Evolutionary conservation across 2,797 vertebrate species (phyloP).

Genomic region (Sebastes flavidus): DNA sequence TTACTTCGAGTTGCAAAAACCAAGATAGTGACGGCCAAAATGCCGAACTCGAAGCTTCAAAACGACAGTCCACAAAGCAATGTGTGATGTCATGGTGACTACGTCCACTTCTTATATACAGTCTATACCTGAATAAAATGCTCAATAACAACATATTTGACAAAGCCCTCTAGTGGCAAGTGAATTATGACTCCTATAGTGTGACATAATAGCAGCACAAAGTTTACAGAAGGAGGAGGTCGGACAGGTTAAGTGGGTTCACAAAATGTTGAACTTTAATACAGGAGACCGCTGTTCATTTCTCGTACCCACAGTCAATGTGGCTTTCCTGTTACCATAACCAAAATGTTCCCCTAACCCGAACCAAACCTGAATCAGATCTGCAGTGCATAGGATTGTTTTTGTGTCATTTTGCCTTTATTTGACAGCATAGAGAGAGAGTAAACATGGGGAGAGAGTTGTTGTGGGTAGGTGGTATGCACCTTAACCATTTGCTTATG

Average conservation of each 20-base stretch:
- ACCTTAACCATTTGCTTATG: background rate
- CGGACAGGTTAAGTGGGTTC: background rate
- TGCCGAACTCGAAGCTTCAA: too few relatives aligned
- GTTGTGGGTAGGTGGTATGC: background rate
- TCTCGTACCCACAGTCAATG: background rate
- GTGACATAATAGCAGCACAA: background rate
- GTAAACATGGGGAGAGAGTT: background rate
- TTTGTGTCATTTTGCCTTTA: background rate
- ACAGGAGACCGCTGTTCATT: background rate
- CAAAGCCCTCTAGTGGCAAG: background rate
- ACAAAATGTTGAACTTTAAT: background rate
- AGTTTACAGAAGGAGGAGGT: background rate
- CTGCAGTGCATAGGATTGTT: background rate
- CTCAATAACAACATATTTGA: background rate
- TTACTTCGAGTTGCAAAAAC: too few relatives aligned
- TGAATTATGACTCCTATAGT: background rate
- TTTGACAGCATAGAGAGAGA: background rate
- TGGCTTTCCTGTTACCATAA: background rate
- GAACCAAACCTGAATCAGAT: background rate
- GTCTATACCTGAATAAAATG: background rate
- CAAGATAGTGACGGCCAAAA: too few relatives aligned
- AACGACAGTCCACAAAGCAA: too few relatives aligned
- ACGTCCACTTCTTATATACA: too few relatives aligned
- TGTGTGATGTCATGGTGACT: too few relatives aligned
- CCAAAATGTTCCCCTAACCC: background rate